phyloP scores from a whole-genome alignment of 2,113 vertebrate genomes.

The Colaptes auratus region DNA sequence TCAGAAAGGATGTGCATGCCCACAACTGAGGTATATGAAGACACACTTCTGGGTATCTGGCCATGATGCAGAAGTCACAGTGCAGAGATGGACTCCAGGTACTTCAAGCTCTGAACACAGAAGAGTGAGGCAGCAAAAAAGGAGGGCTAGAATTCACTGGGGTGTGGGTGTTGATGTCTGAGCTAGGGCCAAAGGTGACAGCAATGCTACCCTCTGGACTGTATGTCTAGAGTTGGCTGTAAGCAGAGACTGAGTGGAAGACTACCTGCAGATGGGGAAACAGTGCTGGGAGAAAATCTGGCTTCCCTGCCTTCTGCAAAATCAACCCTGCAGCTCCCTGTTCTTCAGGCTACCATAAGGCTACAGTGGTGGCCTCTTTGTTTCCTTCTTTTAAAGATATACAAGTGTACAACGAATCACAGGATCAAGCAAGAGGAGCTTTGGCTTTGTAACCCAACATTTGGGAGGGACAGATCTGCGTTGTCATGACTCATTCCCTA shows the following conservation, averaged over 20 bases:
- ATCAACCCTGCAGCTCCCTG: not conserved
- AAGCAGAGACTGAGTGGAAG: not conserved
- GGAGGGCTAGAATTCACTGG: not conserved
- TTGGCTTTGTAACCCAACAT: not conserved
- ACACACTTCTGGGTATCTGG: not conserved
- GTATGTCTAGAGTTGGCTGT: not conserved
- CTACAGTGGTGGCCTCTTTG: not conserved
- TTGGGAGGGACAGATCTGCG: slow-evolving; percentile 3
- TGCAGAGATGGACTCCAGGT: not conserved
- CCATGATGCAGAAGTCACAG: not conserved
- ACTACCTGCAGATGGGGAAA: not conserved
- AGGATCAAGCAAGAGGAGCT: not conserved
- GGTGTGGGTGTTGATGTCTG: not conserved
- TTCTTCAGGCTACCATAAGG: not conserved
- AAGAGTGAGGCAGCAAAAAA: rapidly evolving
- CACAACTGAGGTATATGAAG: no score
- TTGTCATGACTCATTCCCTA: slow-evolving; percentile 33
- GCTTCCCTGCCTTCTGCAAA: not conserved
- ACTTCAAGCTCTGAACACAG: not conserved
- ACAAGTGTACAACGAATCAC: not conserved
- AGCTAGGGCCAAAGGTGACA: not conserved
- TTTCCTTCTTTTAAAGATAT: not conserved
- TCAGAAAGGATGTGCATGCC: not conserved
- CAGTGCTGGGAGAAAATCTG: not conserved
- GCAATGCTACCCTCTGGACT: not conserved